phyloP scores from a whole-genome alignment of 2,797 vertebrate genomes.

The Orestias chungarensis region DNA sequence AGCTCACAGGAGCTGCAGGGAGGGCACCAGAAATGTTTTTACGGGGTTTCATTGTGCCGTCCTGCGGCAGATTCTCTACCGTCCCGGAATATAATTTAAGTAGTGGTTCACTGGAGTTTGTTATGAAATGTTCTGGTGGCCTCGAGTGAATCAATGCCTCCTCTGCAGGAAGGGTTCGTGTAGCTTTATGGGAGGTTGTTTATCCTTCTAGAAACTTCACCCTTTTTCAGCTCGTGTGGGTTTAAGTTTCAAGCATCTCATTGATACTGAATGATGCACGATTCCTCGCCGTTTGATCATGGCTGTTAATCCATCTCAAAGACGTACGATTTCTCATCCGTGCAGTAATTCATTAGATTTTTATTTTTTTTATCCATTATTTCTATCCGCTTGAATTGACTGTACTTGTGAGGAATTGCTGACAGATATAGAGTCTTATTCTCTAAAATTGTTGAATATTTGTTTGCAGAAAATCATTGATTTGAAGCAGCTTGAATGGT shows the following conservation, averaged over 20 bases:
- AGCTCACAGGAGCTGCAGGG: conserved; percentile 40
- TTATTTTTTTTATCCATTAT: not conserved
- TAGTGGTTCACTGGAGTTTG: too few relatives aligned
- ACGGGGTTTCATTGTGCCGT: conserved; percentile 1
- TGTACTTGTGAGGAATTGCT: not conserved
- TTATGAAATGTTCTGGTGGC: too few relatives aligned
- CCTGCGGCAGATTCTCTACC: not conserved
- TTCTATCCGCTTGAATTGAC: not conserved
- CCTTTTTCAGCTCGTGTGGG: too few relatives aligned
- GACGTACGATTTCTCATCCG: not conserved
- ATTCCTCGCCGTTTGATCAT: too few relatives aligned
- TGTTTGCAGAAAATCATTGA: not conserved
- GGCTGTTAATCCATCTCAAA: not conserved
- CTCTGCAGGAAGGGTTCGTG: too few relatives aligned
- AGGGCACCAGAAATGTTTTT: conserved; percentile 10
- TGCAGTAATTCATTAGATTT: too few relatives aligned
- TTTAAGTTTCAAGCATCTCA: too few relatives aligned
- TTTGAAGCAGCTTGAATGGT: not conserved
- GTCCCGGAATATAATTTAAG: too few relatives aligned
- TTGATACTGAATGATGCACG: too few relatives aligned
- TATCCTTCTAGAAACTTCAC: too few relatives aligned
- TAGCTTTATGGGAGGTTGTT: too few relatives aligned
- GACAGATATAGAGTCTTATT: not conserved
- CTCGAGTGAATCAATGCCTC: too few relatives aligned
- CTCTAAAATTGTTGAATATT: not conserved